Evolutionary conservation across 2,888 invertebrate genomes (phyloP).

Genomic region (Heliothis peltigera): DNA sequence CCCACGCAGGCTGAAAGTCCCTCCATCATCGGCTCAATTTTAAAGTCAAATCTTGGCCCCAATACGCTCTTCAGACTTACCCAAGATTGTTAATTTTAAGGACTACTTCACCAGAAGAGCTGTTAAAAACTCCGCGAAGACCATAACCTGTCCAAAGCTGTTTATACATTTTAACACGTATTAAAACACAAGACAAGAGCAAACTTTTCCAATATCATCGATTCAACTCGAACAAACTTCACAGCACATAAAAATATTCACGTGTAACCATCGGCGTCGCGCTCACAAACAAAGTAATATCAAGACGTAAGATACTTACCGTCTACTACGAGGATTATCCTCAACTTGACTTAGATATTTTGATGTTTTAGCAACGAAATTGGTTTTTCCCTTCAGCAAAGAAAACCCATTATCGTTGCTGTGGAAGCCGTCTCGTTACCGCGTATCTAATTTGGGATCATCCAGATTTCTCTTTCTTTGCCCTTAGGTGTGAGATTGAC

Average conservation of each 20-base stretch:
- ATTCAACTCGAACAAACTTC: slow-evolving; percentile 52
- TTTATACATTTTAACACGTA: slow-evolving; percentile 40
- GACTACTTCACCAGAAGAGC: slow-evolving; percentile 9
- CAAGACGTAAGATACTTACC: slow-evolving; percentile 77
- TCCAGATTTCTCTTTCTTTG: slow-evolving; percentile 77
- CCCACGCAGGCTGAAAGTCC: background rate
- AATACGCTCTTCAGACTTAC: slow-evolving; percentile 14
- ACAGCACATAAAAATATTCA: slow-evolving; percentile 58
- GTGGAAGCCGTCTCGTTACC: slow-evolving; percentile 76
- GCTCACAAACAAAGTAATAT: slow-evolving; percentile 75
- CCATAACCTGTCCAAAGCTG: slow-evolving; percentile 11
- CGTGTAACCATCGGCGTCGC: slow-evolving; percentile 39
- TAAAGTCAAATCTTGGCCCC: slow-evolving; percentile 27
- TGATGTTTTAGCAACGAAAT: slow-evolving; percentile 83
- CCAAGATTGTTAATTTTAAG: slow-evolving; percentile 24
- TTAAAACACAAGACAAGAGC: slow-evolving; percentile 40
- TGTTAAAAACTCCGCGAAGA: slow-evolving; percentile 15
- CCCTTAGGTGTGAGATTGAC: slow-evolving; percentile 79
- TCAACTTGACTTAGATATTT: slow-evolving; percentile 83
- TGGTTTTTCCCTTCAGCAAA: slow-evolving; percentile 81
- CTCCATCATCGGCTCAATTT: slow-evolving; percentile 10
- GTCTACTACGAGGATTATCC: slow-evolving; percentile 77
- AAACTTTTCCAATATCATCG: slow-evolving; percentile 58
- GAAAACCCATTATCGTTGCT: slow-evolving; percentile 80
- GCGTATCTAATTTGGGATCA: slow-evolving; percentile 84